phyloP scores from a whole-genome alignment of 2,888 invertebrate species.

The Octonoba sinensis region DNA sequence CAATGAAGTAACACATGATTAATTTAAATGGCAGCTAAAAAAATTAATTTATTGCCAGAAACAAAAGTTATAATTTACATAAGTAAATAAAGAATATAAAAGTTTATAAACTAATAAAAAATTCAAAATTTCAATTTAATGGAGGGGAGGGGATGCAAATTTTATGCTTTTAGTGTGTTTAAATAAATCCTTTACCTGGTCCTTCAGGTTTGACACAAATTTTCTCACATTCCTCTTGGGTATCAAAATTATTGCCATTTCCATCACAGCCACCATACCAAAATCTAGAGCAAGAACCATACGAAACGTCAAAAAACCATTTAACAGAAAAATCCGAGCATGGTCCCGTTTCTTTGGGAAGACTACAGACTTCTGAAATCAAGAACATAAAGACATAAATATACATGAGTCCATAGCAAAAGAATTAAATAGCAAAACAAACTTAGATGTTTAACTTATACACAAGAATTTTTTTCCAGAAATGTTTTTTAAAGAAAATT shows the following conservation, averaged over 20 bases:
- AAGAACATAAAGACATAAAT: background rate
- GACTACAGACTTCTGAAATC: constrained; percentile 62
- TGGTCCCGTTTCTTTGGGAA: constrained; percentile 69
- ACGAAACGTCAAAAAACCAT: constrained; percentile 88
- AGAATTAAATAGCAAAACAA: background rate
- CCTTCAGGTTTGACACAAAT: constrained; percentile 76
- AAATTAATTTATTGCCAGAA: too few relatives aligned
- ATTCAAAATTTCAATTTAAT: too few relatives aligned
- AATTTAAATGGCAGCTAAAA: too few relatives aligned
- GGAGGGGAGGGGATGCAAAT: too few relatives aligned
- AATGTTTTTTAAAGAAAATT: background rate
- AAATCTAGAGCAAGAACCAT: constrained; percentile 90
- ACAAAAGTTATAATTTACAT: too few relatives aligned
- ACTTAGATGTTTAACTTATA: background rate
- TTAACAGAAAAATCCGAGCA: constrained; percentile 86
- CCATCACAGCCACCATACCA: constrained; percentile 95
- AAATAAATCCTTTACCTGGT: constrained; percentile 69
- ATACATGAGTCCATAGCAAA: background rate
- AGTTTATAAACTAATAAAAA: too few relatives aligned
- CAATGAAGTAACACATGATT: too few relatives aligned
- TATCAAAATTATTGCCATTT: constrained; percentile 86
- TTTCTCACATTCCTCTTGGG: constrained; percentile 85
- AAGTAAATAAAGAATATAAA: too few relatives aligned
- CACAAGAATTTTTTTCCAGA: background rate
- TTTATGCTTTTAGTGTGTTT: too few relatives aligned